phyloP scores from a whole-genome alignment of 2,113 vertebrate species.

The Pelecanoides urinatrix region DNA sequence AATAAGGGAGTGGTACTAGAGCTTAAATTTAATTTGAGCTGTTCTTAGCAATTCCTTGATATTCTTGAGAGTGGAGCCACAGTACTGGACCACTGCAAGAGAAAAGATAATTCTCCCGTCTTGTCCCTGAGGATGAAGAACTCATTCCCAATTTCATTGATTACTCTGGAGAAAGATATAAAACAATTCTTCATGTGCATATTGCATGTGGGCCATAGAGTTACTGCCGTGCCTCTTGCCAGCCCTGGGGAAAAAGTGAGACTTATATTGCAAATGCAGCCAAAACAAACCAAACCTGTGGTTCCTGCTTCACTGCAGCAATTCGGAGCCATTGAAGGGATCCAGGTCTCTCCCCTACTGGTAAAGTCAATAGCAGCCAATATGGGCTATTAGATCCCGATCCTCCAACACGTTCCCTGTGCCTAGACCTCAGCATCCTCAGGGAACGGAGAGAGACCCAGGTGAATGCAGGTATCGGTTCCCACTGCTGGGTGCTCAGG shows the following conservation, averaged over 20 bases:
- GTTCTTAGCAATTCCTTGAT: neutral
- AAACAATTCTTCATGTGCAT: neutral
- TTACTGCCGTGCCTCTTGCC: neutral
- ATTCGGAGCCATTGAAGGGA: neutral
- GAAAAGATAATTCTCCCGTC: neutral
- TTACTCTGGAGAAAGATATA: neutral
- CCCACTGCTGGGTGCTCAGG: neutral
- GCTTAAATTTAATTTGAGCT: neutral
- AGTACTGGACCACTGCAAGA: neutral
- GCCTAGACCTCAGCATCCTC: neutral
- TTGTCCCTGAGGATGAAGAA: neutral
- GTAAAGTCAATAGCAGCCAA: neutral
- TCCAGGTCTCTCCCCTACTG: neutral
- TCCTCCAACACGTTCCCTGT: neutral
- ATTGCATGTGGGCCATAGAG: neutral
- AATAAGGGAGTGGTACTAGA: neutral
- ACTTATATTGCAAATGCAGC: neutral
- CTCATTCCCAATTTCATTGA: neutral
- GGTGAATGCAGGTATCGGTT: neutral
- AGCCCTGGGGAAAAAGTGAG: neutral
- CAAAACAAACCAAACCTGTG: constrained; percentile 4
- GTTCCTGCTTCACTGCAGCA: neutral
- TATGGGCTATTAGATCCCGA: neutral
- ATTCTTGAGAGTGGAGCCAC: neutral
- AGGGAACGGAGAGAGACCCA: fast-evolving